Evolutionary conservation across 2,888 invertebrate species (phyloP), one percentile per base, ranked within the genome.

Genomic region (Lymantria dispar): DNA sequence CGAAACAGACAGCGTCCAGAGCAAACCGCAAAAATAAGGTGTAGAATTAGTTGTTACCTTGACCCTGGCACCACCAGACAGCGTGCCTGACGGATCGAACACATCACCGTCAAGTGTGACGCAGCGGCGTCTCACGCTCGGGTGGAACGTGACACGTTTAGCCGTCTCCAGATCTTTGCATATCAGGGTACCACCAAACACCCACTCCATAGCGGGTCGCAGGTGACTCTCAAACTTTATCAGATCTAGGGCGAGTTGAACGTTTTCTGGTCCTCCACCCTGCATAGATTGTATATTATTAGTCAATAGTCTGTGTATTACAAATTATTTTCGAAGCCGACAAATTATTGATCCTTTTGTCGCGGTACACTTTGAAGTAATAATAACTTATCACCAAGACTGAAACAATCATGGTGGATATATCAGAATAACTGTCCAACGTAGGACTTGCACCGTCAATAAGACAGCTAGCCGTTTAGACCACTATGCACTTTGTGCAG

Each of bases 21-120:
- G n/a, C n/a, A n/a, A n/a, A n/a, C n/a, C n/a, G n/a, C n/a, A n/a
- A n/a, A n/a, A n/a, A n/a, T n/a, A n/a, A n/a, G n/a, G n/a, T n/a
- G n/a, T 22, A 22, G 10, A 12, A 0, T 9, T 13, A 15, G 2
- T 22, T 22, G 22, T 85, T 1, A 91, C 91, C 82, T 92, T 93
- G 7, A 92, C 91, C 39, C 91, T 76, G 0, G 96, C 93, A 76
- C 99, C 99, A 72, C 99, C 99, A 49, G 97, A 95, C 36, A 99
- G 91, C 8, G 95, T 95, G 67, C 99, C 99, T 46, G 95, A 92
- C 0, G 99, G 98, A 86, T 98, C 98, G 63, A 96, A 95, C 36
- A 96, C 94, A 80, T 99, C 99, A 0, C 99, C 99, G 62, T 97
- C 97, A 5, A 97, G 83, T 0, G 99, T 98, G 15, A 99, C 97